phyloP scores from a whole-genome alignment of 92 coral and sea anemone species.

The Parazoanthus swiftii region DNA sequence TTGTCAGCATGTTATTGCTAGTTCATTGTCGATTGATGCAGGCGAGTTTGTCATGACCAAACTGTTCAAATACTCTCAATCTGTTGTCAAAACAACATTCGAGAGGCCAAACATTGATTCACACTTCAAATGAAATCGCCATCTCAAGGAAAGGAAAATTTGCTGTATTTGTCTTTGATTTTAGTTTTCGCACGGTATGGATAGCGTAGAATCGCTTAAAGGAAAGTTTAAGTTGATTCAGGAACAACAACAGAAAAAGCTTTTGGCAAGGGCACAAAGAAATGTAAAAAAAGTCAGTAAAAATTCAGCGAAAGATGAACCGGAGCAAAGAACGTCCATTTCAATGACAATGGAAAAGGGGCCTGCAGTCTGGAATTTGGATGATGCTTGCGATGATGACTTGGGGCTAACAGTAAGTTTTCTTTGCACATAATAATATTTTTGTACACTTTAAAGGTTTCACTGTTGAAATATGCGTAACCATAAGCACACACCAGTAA shows the following conservation, averaged over 20 bases:
- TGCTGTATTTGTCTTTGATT: not conserved
- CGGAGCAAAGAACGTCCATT: conserved; percentile 8
- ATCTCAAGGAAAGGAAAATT: not conserved
- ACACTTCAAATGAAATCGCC: not conserved
- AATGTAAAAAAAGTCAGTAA: conserved; percentile 55
- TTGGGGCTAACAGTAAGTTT: conserved; percentile 69
- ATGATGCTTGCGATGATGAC: conserved; percentile 43
- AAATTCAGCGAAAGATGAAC: conserved; percentile 41
- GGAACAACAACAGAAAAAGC: conserved; percentile 90
- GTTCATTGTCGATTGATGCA: too few relatives aligned
- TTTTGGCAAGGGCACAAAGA: conserved; percentile 81
- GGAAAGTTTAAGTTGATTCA: conserved; percentile 93
- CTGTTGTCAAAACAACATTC: too few relatives aligned
- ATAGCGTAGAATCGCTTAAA: conserved; percentile 71
- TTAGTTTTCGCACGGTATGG: not conserved
- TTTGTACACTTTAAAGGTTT: too few relatives aligned
- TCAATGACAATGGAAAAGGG: not conserved
- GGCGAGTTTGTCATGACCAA: too few relatives aligned
- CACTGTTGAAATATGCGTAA: too few relatives aligned
- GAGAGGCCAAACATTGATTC: not conserved
- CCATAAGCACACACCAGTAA: too few relatives aligned
- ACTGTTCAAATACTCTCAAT: too few relatives aligned
- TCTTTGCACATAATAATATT: too few relatives aligned
- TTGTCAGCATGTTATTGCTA: too few relatives aligned
- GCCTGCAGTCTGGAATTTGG: conserved; percentile 17